Evolutionary conservation across 2,888 invertebrate genomes (phyloP), one percentile per base, ranked within the genome.

Genomic region (Hydroisotoma schaefferi): DNA sequence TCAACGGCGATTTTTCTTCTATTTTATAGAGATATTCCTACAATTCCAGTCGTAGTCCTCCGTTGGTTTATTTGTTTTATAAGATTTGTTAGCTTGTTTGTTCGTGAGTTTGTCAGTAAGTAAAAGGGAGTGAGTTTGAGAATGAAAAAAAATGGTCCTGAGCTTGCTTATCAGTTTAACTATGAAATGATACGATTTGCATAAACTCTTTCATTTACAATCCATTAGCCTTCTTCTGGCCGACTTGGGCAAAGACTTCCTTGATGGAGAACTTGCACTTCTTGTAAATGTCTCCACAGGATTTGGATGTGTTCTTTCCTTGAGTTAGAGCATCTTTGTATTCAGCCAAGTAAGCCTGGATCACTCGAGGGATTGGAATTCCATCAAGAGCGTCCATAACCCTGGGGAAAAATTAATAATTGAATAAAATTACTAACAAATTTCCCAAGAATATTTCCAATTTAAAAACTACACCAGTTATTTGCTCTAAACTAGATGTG

Each of bases 201-300:
- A n/a, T n/a, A n/a, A n/a, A n/a, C n/a, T n/a, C n/a, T n/a, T n/a
- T n/a, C n/a, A 5, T 15, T 40, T 40, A 40, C 5, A 40, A 40
- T 8, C 20, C 3, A 40, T 63, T 59, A 33, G 59, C 59, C 43
- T 58, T 61, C 54, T 67, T 67, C 48, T 53, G 59, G n/a, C 55
- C 61, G 25, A 63, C 54, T 53, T 66, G 68, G 38, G 58, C 59
- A 55, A 70, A 53, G 15, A 69, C 63, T 44, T 72, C 70, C 60
- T 71, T 72, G 65, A 71, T 65, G 43, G 72, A 71, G 63, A 71
- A 72, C 37, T 65, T 63, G 61, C 72, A 72, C 20, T 58, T 46
- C 4, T 4, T 28, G 51, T 70, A 72, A 23, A 65, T 44, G 22
- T 61, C 52, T 8, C 62, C 62, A 46, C 72, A 72, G 33, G 66